phyloP scores from a whole-genome alignment of 2,888 invertebrate genomes.

The Caenorhabditis becei region DNA sequence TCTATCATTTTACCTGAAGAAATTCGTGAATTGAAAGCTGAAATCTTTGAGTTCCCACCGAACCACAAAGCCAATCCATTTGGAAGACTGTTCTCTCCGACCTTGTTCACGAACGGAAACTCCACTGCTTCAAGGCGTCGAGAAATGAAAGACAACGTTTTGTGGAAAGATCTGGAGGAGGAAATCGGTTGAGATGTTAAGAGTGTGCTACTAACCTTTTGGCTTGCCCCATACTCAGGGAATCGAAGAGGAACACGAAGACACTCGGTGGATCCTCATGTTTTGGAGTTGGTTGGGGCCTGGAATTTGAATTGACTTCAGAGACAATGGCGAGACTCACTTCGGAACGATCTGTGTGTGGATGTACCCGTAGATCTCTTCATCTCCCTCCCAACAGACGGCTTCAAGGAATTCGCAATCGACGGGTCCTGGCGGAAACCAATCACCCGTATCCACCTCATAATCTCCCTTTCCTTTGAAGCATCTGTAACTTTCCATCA shows the following conservation, averaged over 20 bases:
- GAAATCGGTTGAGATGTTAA: background rate
- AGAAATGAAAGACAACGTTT: conserved; percentile 28
- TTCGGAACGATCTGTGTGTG: conserved; percentile 36
- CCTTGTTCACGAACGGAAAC: conserved; percentile 70
- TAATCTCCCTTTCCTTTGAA: background rate
- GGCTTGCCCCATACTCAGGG: conserved; percentile 18
- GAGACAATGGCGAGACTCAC: conserved; percentile 1
- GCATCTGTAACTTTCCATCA: conserved; percentile 8
- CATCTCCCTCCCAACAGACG: conserved; percentile 21
- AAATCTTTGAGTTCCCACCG: conserved; percentile 25
- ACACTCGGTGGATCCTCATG: conserved; percentile 26
- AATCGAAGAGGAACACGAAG: conserved; percentile 37
- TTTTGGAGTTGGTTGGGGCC: background rate
- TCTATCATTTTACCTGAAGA: conserved; percentile 54
- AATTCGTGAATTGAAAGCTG: background rate
- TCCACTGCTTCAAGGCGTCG: conserved; percentile 51
- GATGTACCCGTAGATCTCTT: conserved; percentile 41
- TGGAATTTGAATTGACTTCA: background rate
- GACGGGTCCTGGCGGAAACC: conserved; percentile 17
- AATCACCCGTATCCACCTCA: background rate
- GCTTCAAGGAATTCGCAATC: conserved; percentile 43
- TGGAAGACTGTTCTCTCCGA: conserved; percentile 68
- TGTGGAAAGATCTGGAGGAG: conserved; percentile 41
- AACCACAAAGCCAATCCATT: conserved; percentile 69
- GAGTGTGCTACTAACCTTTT: conserved; percentile 11